Percentiles rank a stretch among this genome's conserved stretches.
Evolutionary conservation across 1,140 invertebrate genomes (phyloP).

Genomic region (Gonatopus flavifemur): DNA sequence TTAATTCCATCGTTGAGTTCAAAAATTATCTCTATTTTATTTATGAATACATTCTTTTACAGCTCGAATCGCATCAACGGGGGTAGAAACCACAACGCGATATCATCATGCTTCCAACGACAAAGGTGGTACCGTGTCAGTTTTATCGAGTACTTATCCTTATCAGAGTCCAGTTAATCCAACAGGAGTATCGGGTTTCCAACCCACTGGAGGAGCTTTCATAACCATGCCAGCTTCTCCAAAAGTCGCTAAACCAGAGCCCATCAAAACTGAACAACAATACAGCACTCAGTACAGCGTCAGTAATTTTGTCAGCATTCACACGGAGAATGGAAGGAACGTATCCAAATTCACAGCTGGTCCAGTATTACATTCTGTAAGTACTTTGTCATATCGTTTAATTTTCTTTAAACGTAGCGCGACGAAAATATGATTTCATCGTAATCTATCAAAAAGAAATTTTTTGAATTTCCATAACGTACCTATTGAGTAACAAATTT

Average conservation of each 20-base stretch:
- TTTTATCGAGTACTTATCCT: constrained; percentile 61
- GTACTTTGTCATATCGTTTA: constrained; percentile 9
- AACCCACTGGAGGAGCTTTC: constrained; percentile 85
- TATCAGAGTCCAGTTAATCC: constrained; percentile 76
- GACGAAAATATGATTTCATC: neutral
- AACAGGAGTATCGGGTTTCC: constrained; percentile 77
- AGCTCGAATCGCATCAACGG: constrained; percentile 60
- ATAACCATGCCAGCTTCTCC: constrained; percentile 78
- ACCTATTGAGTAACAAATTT: constrained; percentile 43
- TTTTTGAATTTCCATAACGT: too few species aligned
- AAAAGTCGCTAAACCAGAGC: constrained; percentile 56
- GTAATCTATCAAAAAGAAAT: constrained; percentile 1
- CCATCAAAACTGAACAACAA: constrained; percentile 47
- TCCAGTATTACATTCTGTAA: constrained; percentile 51
- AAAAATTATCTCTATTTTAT: constrained; percentile 17
- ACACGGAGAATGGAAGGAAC: constrained; percentile 49
- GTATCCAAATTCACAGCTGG: constrained; percentile 49
- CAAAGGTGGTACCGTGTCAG: constrained; percentile 49
- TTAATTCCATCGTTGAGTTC: neutral
- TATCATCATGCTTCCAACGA: constrained; percentile 53
- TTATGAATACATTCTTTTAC: constrained; percentile 19
- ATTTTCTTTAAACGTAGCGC: too few species aligned
- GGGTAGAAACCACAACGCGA: constrained; percentile 57
- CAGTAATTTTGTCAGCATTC: constrained; percentile 49
- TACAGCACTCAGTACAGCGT: constrained; percentile 52